A percentile compares a stretch with the other conserved stretches of the same genome.
These are phyloP conservation scores for Melanaphis sacchari DNA, from an alignment of 1,140 invertebrate genomes.

Conservation along the genomic window DNA sequence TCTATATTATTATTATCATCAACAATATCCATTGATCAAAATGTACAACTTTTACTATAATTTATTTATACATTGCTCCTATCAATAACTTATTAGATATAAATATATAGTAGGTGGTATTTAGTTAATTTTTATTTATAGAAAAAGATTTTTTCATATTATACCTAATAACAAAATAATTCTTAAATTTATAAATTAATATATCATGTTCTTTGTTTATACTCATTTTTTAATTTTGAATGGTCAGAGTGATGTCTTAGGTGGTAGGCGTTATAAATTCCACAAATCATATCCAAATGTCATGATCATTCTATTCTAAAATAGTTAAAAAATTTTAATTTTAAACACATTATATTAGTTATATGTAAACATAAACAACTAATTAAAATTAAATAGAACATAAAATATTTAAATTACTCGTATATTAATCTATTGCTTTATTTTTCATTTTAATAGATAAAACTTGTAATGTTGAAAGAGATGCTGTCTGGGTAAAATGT, in stretches of 20 bases:
- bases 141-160: neutral
- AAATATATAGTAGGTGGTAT: neutral
- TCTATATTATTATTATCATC: too few species aligned
- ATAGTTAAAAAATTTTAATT: too few species aligned
- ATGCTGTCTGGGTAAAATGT: slow-evolving; percentile 66
- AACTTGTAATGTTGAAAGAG: slow-evolving; percentile 62
- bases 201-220: too few species aligned
- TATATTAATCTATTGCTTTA: neutral
- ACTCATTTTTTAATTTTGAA: neutral
- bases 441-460: slow-evolving; percentile 59
- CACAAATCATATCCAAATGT: neutral
- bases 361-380: too few species aligned
- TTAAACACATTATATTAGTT: too few species aligned
- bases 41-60: neutral
- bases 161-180: neutral
- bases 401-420: neutral
- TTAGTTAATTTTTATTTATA: neutral
- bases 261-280: neutral
- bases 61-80: neutral
- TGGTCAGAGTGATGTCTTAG: neutral
- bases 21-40: neutral
- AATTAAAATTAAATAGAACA: neutral
- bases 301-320: neutral
- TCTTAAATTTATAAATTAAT: neutral
- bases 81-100: neutral